Conservation (phyloP, 2,797 vertebrate species). For the Vipera latastei region DNA sequence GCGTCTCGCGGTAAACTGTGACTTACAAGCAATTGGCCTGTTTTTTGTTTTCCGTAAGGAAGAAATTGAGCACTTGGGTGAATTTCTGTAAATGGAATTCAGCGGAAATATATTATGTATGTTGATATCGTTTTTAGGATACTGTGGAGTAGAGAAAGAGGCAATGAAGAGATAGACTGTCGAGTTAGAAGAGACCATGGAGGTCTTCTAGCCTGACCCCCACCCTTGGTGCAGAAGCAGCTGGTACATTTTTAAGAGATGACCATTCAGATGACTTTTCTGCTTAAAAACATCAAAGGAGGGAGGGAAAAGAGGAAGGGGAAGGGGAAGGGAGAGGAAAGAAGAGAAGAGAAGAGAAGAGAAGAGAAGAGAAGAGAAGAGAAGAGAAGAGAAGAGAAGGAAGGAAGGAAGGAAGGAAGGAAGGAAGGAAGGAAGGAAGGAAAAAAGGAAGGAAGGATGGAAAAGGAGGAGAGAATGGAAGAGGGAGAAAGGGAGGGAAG, state of each 20-base stretch:
- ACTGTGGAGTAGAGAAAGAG: neutral
- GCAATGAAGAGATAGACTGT: neutral
- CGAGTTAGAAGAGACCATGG: neutral
- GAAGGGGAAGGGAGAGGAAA: neutral
- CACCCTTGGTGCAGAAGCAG: neutral
- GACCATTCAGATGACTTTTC: neutral
- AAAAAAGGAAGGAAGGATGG: too few relatives aligned
- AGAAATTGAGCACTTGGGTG: neutral
- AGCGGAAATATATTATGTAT: neutral
- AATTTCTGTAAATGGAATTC: neutral
- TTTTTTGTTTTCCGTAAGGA: neutral
- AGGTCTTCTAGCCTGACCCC: neutral
- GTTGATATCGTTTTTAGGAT: neutral
- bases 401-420: too few relatives aligned
- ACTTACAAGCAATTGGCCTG: neutral
- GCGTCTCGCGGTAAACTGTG: conserved; percentile 33
- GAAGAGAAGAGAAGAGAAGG: too few relatives aligned
- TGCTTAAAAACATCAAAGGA: neutral
- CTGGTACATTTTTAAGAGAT: neutral
- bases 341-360: too few relatives aligned
- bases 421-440: accelerated
- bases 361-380: neutral
- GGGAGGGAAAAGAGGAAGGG: neutral
- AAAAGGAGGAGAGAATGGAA: too few relatives aligned
- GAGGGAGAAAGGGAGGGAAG: neutral